Base-by-base conservation (phyloP, 2,888 invertebrate species). In the Dendrolimus houi region DNA sequence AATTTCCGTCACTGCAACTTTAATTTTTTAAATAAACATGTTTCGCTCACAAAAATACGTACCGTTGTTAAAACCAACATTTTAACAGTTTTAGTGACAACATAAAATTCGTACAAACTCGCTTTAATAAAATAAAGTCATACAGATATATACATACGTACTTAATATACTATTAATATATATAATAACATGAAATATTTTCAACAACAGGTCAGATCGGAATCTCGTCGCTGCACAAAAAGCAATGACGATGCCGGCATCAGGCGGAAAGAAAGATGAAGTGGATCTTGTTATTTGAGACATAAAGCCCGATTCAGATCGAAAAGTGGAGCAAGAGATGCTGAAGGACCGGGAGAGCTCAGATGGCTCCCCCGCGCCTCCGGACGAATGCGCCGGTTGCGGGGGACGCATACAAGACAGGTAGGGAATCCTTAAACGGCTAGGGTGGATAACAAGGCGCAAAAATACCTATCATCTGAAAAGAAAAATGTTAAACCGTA, bases 261-360 rank as follows among this genome's bases (percentile, higher is more conserved):
- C 65, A 52, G 79, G 73, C 57, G 66, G 69, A 59, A 68, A 59
- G 52, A 74, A 73, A 61, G 71, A 66, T 17, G 75, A 78, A 72
- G 58, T 73, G 64, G 74, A 75, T 72, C 79, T 79, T 76, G 82
- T 83, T 78, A 79, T 86, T 71, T 87, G 85, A 87, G 85, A 81
- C 54, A 72, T 55, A 82, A 75, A 80, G 75, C 71, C 69, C 66
- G 72, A 71, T 75, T 75, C 75, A 66, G 75, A 64, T 53, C 66
- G 68, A 70, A 75, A 69, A 67, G 74, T 72, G 71, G 77, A 77
- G 60, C 74, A 75, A 66, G 74, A 79, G 64, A 94, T 94, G 94
- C 86, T 94, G 84, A 94, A 94, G 83, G 94, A 94, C 81, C 92
- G 94, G 58, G 91, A 93, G 71, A 87, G 92, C 79, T 85, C 91